Evolutionary conservation across 2,113 vertebrate species (phyloP).

Genomic region (Odocoileus virginianus): DNA sequence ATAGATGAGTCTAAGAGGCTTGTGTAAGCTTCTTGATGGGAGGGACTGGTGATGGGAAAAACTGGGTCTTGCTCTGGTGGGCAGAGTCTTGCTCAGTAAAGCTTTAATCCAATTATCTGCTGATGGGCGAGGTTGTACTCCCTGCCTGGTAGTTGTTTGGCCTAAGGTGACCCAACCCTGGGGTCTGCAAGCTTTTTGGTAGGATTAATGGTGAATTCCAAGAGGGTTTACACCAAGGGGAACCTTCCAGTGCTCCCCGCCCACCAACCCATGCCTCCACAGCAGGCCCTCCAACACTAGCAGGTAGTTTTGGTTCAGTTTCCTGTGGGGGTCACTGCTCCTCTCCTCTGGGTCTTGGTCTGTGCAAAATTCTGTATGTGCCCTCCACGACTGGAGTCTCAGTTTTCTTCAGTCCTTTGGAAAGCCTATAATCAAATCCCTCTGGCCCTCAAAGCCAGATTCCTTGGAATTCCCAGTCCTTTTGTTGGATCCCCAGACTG

Average conservation of each 20-base stretch:
- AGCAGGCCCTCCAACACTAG: not conserved
- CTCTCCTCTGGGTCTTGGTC: not conserved
- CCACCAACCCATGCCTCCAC: not conserved
- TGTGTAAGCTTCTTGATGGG: not conserved
- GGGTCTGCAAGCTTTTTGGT: not conserved
- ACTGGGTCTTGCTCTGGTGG: not conserved
- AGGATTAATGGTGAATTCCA: not conserved
- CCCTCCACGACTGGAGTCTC: not conserved
- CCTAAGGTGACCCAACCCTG: not conserved
- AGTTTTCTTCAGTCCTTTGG: not conserved
- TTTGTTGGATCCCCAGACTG: not conserved
- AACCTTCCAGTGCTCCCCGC: not conserved
- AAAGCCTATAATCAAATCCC: not conserved
- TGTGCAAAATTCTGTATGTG: not conserved
- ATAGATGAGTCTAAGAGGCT: not conserved
- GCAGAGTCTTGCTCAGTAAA: not conserved
- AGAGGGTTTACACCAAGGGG: not conserved
- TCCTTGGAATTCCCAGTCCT: not conserved
- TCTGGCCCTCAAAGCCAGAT: not conserved
- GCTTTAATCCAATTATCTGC: not conserved
- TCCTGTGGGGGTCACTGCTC: not conserved
- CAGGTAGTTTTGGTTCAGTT: not conserved
- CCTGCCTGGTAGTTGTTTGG: not conserved
- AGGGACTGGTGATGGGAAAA: not conserved
- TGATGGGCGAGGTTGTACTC: not conserved